These are phyloP conservation scores for Myotis davidii DNA, from an alignment of 2,113 vertebrate species.

Conservation along the genomic window DNA sequence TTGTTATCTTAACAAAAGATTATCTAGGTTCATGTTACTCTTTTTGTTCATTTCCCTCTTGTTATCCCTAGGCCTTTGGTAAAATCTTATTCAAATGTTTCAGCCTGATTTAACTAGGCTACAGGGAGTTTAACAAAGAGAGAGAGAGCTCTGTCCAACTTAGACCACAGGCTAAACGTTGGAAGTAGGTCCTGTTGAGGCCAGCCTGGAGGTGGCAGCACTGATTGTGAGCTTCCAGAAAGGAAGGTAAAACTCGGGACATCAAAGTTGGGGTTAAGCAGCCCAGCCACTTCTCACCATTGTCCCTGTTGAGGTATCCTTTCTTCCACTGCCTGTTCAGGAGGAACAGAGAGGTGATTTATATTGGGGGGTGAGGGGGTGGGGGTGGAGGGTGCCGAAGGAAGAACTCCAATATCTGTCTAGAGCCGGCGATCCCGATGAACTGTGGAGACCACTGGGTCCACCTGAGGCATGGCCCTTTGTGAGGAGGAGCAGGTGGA, in stretches of 20 bases:
- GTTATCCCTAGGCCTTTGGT: background rate
- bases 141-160: background rate
- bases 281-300: background rate
- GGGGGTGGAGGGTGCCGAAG: too few relatives aligned
- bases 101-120: background rate
- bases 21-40: background rate
- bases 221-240: background rate
- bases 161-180: background rate
- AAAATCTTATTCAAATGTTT: conserved; percentile 33
- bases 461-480: too few relatives aligned
- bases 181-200: background rate
- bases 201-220: background rate
- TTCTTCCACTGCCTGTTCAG: background rate
- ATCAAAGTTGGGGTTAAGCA: too few relatives aligned
- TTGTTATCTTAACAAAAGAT: background rate
- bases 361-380: too few relatives aligned
- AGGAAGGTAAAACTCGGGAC: background rate
- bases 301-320: background rate
- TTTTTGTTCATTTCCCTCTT: conserved; percentile 26
- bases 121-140: background rate
- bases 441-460: conserved; percentile 19
- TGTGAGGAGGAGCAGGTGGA: background rate
- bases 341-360: background rate
- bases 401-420: conserved; percentile 96
- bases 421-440: conserved; percentile 95